Evolutionary conservation across 1,140 invertebrate species (phyloP).

Genomic region (Steinernema khuongi): DNA sequence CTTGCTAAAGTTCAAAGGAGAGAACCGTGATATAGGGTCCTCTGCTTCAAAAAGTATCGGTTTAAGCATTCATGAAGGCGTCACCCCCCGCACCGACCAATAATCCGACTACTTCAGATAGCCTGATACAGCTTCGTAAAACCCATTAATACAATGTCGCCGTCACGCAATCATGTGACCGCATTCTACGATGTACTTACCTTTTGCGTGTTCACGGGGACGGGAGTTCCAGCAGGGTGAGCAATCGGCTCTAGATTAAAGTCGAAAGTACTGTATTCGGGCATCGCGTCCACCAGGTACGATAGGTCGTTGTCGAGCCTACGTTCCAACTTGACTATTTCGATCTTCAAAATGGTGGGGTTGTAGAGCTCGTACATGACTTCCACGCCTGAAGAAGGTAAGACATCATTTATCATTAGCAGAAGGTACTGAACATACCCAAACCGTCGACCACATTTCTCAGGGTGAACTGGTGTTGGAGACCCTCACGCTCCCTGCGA

Average conservation of each 20-base stretch:
- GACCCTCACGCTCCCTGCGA: slow-evolving; percentile 71
- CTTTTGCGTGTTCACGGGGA: slow-evolving; percentile 81
- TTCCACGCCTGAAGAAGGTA: slow-evolving; percentile 70
- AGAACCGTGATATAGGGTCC: no score
- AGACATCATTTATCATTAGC: background rate
- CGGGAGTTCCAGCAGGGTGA: slow-evolving; percentile 68
- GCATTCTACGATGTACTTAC: slow-evolving; percentile 61
- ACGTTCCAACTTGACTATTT: slow-evolving; percentile 84
- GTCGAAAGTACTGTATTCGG: slow-evolving; percentile 86
- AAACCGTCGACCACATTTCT: slow-evolving; percentile 85
- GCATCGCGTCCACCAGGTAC: slow-evolving; percentile 85
- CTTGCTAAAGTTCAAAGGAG: no score
- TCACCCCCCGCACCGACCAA: no score
- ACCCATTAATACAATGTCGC: no score
- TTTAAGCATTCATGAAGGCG: no score
- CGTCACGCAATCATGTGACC: background rate
- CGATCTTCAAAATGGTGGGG: slow-evolving; percentile 80
- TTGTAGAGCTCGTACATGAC: slow-evolving; percentile 86
- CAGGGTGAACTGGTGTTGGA: slow-evolving; percentile 76
- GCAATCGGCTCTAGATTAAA: slow-evolving; percentile 81
- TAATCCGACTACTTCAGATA: no score
- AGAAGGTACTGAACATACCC: slow-evolving; percentile 62
- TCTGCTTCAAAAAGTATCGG: no score
- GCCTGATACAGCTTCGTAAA: no score
- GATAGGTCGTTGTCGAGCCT: slow-evolving; percentile 80